These are phyloP conservation scores for Hippocampus guttulatus DNA, from an alignment of 2,113 vertebrate species.

Conservation along the genomic window DNA sequence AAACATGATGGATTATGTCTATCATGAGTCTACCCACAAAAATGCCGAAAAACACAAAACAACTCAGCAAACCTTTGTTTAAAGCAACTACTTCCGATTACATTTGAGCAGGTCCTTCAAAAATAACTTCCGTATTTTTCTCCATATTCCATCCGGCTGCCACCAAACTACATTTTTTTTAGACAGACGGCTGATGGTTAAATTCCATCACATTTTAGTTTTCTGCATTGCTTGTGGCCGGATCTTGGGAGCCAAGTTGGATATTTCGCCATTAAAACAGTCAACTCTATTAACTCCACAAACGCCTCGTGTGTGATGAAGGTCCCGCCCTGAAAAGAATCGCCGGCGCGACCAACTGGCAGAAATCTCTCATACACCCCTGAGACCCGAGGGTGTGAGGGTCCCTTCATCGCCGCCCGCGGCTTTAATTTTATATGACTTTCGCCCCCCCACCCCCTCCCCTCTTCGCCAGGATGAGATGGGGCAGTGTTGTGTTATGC, in stretches of 20 bases:
- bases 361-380: background rate
- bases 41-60: too few relatives aligned
- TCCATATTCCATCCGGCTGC: too few relatives aligned
- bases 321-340: background rate
- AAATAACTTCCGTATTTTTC: too few relatives aligned
- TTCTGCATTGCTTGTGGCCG: background rate
- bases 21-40: too few relatives aligned
- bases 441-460: slow-evolving; percentile 5
- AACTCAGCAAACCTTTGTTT: too few relatives aligned
- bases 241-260: background rate
- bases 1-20: background rate
- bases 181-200: background rate
- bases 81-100: too few relatives aligned
- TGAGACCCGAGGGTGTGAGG: background rate
- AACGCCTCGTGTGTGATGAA: background rate
- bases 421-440: slow-evolving; percentile 56
- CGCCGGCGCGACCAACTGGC: background rate
- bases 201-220: background rate
- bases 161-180: too few relatives aligned
- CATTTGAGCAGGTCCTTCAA: too few relatives aligned
- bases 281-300: background rate
- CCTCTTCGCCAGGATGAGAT: slow-evolving; percentile 17
- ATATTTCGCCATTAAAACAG: background rate
- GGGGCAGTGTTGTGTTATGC: slow-evolving; percentile 52
- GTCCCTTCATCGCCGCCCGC: background rate